These are phyloP conservation scores for Wiebesia pumilae DNA, from an alignment of 1,140 invertebrate genomes.

Conservation along the genomic window DNA sequence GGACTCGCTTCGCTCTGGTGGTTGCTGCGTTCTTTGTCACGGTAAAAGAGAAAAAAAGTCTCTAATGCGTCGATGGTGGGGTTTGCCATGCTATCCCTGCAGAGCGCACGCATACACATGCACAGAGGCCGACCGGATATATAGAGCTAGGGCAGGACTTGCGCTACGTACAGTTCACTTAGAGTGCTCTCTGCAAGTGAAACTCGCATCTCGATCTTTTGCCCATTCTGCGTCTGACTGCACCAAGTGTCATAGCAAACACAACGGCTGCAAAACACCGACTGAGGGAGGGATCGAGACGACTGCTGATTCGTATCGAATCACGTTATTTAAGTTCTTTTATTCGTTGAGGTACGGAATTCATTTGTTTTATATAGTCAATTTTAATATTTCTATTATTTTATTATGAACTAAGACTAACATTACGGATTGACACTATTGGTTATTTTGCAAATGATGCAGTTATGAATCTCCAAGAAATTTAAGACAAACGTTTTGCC, in stretches of 20 bases:
- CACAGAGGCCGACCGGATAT: slow-evolving; percentile 71
- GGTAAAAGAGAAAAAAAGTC: slow-evolving; percentile 58
- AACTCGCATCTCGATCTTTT: slow-evolving; percentile 12
- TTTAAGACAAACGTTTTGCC: too few species aligned
- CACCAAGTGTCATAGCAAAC: not conserved
- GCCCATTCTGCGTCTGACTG: not conserved
- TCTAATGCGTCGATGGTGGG: slow-evolving; percentile 54
- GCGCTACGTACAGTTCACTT: slow-evolving; percentile 75
- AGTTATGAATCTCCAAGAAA: not conserved
- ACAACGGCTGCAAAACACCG: not conserved
- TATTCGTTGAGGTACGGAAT: slow-evolving; percentile 58
- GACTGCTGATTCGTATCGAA: not conserved
- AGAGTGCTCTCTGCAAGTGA: slow-evolving; percentile 64
- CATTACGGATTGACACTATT: slow-evolving; percentile 5
- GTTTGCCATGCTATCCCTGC: slow-evolving; percentile 6
- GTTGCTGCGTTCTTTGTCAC: slow-evolving; percentile 59
- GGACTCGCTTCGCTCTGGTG: slow-evolving; percentile 68
- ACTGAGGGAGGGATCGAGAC: slow-evolving; percentile 51
- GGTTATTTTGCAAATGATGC: not conserved
- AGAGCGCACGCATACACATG: slow-evolving; percentile 28
- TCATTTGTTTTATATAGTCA: too few species aligned
- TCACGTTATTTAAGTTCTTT: slow-evolving; percentile 13
- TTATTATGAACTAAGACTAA: not conserved
- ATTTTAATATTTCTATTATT: too few species aligned
- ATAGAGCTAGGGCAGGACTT: slow-evolving; percentile 76